A percentile compares a stretch with the other conserved stretches of the same genome.
Evolutionary conservation across 2,888 invertebrate species (phyloP).

Genomic region (Serripes groenlandicus): DNA sequence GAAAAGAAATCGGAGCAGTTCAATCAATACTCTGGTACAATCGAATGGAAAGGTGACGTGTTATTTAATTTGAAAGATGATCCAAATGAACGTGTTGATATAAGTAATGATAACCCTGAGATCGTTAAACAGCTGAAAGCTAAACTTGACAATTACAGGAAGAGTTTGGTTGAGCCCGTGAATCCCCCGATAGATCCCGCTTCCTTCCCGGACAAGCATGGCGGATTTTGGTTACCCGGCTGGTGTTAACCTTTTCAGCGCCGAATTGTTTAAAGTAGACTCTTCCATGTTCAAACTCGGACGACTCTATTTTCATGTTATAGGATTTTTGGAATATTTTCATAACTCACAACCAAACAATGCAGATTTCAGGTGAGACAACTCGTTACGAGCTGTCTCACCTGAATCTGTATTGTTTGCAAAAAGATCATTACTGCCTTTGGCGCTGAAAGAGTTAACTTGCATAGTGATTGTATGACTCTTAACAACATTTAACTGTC

Average conservation of each 20-base stretch:
- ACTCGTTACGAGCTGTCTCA: too few species aligned
- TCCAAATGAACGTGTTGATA: slow-evolving; percentile 62
- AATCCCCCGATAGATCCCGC: slow-evolving; percentile 25
- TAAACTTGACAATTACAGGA: slow-evolving; percentile 38
- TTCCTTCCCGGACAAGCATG: slow-evolving; percentile 56
- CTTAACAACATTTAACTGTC: too few species aligned
- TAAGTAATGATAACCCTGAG: slow-evolving; percentile 45
- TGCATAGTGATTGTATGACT: too few species aligned
- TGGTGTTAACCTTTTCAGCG: slow-evolving; percentile 52
- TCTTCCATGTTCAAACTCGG: too few species aligned
- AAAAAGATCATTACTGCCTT: too few species aligned
- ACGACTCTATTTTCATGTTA: too few species aligned
- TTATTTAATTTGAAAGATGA: slow-evolving; percentile 51
- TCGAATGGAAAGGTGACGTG: slow-evolving; percentile 11
- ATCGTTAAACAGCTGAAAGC: slow-evolving; percentile 39
- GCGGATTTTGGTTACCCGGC: slow-evolving; percentile 67
- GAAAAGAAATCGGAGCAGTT: background rate
- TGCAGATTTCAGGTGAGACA: too few species aligned
- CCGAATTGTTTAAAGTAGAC: too few species aligned
- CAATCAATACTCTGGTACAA: background rate
- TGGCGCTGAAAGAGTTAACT: too few species aligned
- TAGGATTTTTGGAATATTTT: too few species aligned
- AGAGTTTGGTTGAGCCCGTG: slow-evolving; percentile 33
- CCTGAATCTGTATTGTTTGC: too few species aligned
- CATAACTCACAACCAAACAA: too few species aligned